Conservation (phyloP, 2,113 vertebrate species). For the Leptosomus discolor region DNA sequence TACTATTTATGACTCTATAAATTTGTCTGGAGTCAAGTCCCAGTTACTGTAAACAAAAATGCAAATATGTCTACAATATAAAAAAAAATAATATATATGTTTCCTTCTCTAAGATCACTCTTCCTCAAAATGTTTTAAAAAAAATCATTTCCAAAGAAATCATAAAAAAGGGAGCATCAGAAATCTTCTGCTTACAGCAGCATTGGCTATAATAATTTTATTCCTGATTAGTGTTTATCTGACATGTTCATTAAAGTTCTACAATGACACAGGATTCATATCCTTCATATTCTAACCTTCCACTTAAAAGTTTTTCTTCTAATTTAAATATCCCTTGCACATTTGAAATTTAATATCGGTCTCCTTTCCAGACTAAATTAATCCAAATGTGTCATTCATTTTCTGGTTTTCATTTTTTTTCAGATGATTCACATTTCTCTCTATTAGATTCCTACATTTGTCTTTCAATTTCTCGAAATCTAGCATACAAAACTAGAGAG, state of each 20-base stretch:
- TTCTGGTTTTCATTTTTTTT: background rate
- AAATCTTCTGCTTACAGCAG: background rate
- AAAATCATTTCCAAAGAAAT: background rate
- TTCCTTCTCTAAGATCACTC: background rate
- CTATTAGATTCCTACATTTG: background rate
- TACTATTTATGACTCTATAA: background rate
- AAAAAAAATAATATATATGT: background rate
- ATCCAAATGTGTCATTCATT: background rate
- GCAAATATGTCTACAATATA: background rate
- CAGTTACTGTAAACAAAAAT: background rate
- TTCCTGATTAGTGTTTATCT: background rate
- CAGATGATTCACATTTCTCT: background rate
- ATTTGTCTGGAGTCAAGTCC: background rate
- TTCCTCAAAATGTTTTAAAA: background rate
- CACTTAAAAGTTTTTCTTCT: background rate
- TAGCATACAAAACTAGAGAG: background rate
- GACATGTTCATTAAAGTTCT: background rate
- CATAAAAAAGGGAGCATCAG: background rate
- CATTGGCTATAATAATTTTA: background rate
- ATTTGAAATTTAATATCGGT: background rate
- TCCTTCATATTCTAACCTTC: background rate
- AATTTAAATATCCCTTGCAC: background rate
- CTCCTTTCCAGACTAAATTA: background rate
- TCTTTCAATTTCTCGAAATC: background rate
- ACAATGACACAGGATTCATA: background rate